Base-by-base conservation (phyloP, 2,888 invertebrate genomes). In the Drosophila conformis region DNA sequence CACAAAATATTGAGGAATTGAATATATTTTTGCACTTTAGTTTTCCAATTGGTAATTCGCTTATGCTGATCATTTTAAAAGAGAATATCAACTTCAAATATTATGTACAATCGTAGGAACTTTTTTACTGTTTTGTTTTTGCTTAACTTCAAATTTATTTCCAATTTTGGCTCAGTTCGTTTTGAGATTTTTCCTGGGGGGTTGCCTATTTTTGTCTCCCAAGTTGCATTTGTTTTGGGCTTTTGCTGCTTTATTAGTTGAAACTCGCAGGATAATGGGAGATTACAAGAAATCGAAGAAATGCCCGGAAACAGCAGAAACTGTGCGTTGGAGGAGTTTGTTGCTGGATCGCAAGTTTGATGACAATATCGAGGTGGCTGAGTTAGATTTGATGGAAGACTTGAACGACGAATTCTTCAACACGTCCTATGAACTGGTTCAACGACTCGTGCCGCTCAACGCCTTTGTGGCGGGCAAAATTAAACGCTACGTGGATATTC, bases 391-490 rank as follows among this genome's bases (percentile, higher is more conserved):
- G 27, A 42, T 83, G 27, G 25, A 52, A 0, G 92, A 91, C 74
- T 69, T 92, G 7, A 67, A 92, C 73, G 85, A 89, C 1, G 76
- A 78, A 0, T 92, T 92, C 69, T 92, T 92, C 48, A 66, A 60
- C 54, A 81, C 74, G 21, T 65, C 74, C 35, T 75, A 74, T 25
- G 71, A 72, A 15, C 57, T 88, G 27, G 68, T 93, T 42, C 90
- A 91, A 73, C 62, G 53, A 15, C 58, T 92, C 4, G 75, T 85
- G 66, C 73, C 82, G 38, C 60, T 62, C 0, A 83, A 86, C 11
- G 51, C 57, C 6, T 85, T 82, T 36, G 78, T 91, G 54, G 92
- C 92, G 0, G 80, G 76, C 4, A 88, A 90, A 56, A 70, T 93
- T 11, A 91, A 89, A 66, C 77, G 71, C 36, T 91, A 87, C 46